Percentiles rank a stretch among this genome's conserved stretches.
These are phyloP conservation scores for Plodia interpunctella DNA, from an alignment of 1,140 invertebrate species.

Conservation along the genomic window DNA sequence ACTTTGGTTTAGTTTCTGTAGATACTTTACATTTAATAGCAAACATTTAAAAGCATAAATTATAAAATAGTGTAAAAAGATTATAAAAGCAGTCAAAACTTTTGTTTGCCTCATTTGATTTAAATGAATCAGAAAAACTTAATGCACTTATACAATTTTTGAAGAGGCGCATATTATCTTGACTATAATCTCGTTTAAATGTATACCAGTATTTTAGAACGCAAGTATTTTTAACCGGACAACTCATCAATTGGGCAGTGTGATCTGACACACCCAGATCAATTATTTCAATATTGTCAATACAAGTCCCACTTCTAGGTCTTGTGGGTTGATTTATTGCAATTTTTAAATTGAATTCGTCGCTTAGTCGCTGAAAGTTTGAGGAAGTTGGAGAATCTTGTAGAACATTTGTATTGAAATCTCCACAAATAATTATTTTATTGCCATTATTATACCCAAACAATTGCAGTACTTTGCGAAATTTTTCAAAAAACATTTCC, in stretches of 20 bases:
- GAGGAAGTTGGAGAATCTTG: background rate
- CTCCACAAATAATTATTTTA: slow-evolving; percentile 15
- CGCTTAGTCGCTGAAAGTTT: background rate
- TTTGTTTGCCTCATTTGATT: slow-evolving; percentile 10
- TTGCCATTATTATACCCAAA: slow-evolving; percentile 13
- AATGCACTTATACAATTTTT: slow-evolving; percentile 15
- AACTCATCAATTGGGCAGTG: slow-evolving; percentile 20
- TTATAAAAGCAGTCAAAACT: slow-evolving; percentile 19
- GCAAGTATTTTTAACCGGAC: slow-evolving; percentile 10
- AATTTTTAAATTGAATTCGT: slow-evolving; percentile 9
- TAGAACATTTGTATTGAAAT: slow-evolving; percentile 15
- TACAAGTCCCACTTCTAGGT: slow-evolving; percentile 19
- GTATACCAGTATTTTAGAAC: slow-evolving; percentile 12
- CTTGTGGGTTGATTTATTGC: slow-evolving; percentile 20
- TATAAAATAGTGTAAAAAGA: slow-evolving; percentile 19
- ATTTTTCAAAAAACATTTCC: slow-evolving; percentile 13
- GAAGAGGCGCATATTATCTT: slow-evolving; percentile 12
- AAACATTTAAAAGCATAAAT: slow-evolving; percentile 26
- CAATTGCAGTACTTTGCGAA: slow-evolving; percentile 1
- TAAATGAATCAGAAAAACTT: slow-evolving; percentile 14
- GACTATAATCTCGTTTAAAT: slow-evolving; percentile 2
- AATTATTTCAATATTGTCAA: slow-evolving; percentile 23
- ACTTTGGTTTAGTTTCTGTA: slow-evolving; percentile 2
- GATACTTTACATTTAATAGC: slow-evolving; percentile 9
- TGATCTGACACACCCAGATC: slow-evolving; percentile 26